Evolutionary conservation across 2,888 invertebrate genomes (phyloP).

Genomic region (Agrilus cyanescens): DNA sequence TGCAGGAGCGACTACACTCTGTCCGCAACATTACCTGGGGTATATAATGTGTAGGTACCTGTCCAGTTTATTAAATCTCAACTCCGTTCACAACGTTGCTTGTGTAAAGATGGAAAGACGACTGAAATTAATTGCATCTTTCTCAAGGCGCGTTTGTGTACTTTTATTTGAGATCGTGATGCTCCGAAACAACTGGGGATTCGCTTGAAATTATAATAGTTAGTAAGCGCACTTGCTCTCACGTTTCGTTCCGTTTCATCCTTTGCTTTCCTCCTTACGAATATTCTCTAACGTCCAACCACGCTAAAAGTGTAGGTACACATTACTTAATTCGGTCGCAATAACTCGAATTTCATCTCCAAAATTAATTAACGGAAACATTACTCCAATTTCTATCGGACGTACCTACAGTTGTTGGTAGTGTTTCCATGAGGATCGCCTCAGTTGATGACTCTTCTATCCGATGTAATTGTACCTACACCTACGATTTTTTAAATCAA

Average conservation of each 20-base stretch:
- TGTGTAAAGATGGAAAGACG: constrained; percentile 12
- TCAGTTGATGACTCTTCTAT: too few relatives aligned
- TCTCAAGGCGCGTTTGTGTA: constrained; percentile 6
- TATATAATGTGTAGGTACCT: constrained; percentile 18
- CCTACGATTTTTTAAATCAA: too few relatives aligned
- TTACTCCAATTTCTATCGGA: too few relatives aligned
- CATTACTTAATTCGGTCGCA: too few relatives aligned
- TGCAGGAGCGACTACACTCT: constrained; percentile 14
- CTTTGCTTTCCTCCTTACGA: background rate
- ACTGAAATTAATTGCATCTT: constrained; percentile 13
- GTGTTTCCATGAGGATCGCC: too few relatives aligned
- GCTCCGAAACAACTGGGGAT: constrained; percentile 2
- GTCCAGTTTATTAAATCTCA: constrained; percentile 17
- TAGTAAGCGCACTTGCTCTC: background rate
- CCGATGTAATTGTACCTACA: too few relatives aligned
- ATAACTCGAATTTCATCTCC: too few relatives aligned
- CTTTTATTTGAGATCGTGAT: constrained; percentile 12
- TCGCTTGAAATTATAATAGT: background rate
- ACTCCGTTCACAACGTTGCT: constrained; percentile 7
- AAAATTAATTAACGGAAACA: too few relatives aligned
- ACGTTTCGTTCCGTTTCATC: background rate
- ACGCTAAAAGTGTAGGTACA: too few relatives aligned
- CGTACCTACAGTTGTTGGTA: too few relatives aligned
- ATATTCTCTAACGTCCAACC: too few relatives aligned
- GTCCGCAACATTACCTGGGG: constrained; percentile 18